phyloP scores from a whole-genome alignment of 2,113 vertebrate species.

The Camelus dromedarius region DNA sequence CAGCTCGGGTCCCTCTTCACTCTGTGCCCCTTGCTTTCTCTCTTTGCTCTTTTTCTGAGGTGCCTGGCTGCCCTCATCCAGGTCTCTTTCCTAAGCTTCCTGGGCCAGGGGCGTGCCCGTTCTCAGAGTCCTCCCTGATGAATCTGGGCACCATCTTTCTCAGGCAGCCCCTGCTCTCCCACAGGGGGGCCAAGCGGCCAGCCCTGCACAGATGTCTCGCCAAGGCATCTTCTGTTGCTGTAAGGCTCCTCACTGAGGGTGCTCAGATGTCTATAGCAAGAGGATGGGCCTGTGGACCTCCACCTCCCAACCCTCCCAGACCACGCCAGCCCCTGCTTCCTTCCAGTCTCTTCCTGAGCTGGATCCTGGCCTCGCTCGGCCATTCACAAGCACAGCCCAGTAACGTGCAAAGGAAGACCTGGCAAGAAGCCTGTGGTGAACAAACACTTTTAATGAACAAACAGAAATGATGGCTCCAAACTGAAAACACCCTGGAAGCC shows the following conservation, averaged over 20 bases:
- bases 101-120: not conserved
- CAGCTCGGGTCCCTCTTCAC: not conserved
- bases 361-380: not conserved
- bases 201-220: not conserved
- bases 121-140: not conserved
- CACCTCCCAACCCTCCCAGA: not conserved
- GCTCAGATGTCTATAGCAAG: not conserved
- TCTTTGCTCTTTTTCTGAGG: not conserved
- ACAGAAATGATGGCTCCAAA: slow-evolving; percentile 61
- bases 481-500: slow-evolving; percentile 50
- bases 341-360: not conserved
- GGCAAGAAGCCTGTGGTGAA: slow-evolving; percentile 36
- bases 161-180: not conserved
- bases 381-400: not conserved
- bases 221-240: not conserved
- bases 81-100: not conserved
- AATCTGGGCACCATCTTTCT: not conserved
- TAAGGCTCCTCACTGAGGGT: not conserved
- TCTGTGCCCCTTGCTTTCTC: not conserved
- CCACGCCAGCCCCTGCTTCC: not conserved
- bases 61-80: not conserved
- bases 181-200: not conserved
- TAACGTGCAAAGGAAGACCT: not conserved
- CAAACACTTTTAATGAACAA: slow-evolving; percentile 46
- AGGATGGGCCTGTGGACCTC: not conserved